These are phyloP conservation scores for Falcunculus frontatus DNA, from an alignment of 2,113 vertebrate genomes.

Conservation along the genomic window DNA sequence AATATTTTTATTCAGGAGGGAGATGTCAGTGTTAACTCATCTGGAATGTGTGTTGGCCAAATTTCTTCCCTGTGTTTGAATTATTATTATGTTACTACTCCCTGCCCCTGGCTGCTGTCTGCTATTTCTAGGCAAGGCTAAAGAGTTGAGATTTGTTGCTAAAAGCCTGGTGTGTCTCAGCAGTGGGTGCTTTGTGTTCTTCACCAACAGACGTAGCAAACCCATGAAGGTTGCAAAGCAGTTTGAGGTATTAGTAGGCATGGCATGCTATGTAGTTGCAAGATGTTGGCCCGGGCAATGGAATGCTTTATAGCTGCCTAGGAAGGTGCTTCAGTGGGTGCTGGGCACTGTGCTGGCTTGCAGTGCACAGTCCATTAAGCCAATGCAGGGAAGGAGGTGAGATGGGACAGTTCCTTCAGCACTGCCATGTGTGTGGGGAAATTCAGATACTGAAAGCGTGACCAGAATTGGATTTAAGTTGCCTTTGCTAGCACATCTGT, in stretches of 20 bases:
- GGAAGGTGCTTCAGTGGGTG: not conserved
- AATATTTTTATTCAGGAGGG: not conserved
- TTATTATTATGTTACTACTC: not conserved
- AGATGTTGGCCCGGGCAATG: not conserved
- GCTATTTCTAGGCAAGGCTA: not conserved
- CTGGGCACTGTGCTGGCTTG: not conserved
- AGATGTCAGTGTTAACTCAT: not conserved
- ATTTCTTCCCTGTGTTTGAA: not conserved
- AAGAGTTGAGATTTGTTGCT: not conserved
- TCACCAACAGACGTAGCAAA: not conserved
- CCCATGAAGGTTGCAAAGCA: not conserved
- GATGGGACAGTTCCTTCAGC: no score
- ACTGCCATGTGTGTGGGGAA: rapidly evolving
- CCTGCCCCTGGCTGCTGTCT: not conserved
- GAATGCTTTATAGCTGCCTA: not conserved
- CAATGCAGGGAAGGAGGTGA: rapidly evolving
- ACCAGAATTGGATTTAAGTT: not conserved
- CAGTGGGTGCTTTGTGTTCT: not conserved
- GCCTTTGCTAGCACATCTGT: not conserved
- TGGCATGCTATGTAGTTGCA: not conserved
- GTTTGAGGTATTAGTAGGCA: not conserved
- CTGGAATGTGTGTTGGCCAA: not conserved
- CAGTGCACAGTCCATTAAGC: not conserved
- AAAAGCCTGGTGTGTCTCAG: not conserved
- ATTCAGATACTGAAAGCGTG: not conserved